Percentiles rank a stretch among this genome's conserved stretches.
phyloP scores from a whole-genome alignment of 2,797 vertebrate genomes.

The Sparidentex hasta region DNA sequence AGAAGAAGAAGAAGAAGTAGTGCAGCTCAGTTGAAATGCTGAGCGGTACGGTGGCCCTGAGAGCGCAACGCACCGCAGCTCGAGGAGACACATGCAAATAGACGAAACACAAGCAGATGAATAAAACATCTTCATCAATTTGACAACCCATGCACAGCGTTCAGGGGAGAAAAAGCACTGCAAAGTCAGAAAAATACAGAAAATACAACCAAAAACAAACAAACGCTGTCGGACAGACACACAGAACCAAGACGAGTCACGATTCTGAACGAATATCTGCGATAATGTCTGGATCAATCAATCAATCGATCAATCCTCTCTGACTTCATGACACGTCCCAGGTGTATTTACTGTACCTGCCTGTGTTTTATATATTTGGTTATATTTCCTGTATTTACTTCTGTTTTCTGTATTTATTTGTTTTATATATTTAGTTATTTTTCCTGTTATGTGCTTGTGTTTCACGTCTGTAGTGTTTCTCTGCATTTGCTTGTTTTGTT shows the following conservation, averaged over 20 bases:
- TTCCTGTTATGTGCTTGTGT: background rate
- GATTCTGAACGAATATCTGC: background rate
- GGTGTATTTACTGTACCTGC: background rate
- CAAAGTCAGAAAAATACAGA: background rate
- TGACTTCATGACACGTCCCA: background rate
- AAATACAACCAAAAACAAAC: background rate
- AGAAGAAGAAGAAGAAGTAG: background rate
- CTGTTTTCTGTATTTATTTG: too few species aligned
- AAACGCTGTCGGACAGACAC: background rate
- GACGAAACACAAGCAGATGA: slow-evolving; percentile 1
- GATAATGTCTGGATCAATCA: background rate
- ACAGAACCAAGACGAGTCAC: too few species aligned
- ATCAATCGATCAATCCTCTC: background rate
- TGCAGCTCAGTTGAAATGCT: background rate
- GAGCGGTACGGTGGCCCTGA: background rate
- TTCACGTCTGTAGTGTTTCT: background rate
- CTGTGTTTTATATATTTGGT: background rate
- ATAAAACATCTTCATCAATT: slow-evolving; percentile 14
- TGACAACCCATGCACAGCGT: slow-evolving; percentile 7
- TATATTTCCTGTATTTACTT: background rate
- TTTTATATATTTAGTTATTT: too few species aligned
- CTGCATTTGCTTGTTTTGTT: background rate
- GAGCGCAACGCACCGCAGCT: background rate
- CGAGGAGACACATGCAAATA: background rate
- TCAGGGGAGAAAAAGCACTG: background rate